phyloP scores from a whole-genome alignment of 53 echinoderm and acorn worm species.

The Echinarachnius parma region DNA sequence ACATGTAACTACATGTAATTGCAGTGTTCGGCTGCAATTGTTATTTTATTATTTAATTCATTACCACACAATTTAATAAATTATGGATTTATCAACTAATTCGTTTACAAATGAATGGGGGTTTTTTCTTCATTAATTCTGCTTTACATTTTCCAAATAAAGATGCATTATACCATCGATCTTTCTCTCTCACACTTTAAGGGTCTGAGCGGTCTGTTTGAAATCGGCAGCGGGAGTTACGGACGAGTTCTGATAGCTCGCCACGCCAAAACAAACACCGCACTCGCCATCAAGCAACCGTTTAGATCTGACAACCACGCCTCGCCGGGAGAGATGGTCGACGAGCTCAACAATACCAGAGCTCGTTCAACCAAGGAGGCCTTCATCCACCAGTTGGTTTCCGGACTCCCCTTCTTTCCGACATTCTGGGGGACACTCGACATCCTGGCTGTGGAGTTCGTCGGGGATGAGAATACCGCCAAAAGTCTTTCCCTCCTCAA shows the following conservation, averaged over 20 bases:
- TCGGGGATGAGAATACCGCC: slow-evolving; percentile 11
- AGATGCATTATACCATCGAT: too few relatives aligned
- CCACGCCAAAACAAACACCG: not conserved
- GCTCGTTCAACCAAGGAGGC: slow-evolving; percentile 15
- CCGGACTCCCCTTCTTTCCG: slow-evolving; percentile 18
- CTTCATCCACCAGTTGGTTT: slow-evolving; percentile 12
- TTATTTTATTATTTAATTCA: too few relatives aligned
- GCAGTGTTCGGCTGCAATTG: too few relatives aligned
- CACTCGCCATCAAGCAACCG: slow-evolving; percentile 31
- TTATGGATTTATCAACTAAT: too few relatives aligned
- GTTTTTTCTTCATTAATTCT: too few relatives aligned
- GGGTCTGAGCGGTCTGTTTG: slow-evolving; percentile 13
- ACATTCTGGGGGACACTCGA: slow-evolving; percentile 15
- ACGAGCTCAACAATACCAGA: not conserved
- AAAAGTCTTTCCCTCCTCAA: not conserved
- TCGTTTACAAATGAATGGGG: too few relatives aligned
- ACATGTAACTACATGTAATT: too few relatives aligned
- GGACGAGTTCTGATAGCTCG: slow-evolving; percentile 28
- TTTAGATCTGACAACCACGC: not conserved
- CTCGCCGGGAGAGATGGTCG: not conserved
- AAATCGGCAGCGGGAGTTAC: slow-evolving; percentile 30
- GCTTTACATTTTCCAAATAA: too few relatives aligned
- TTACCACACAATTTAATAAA: too few relatives aligned
- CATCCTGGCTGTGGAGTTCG: slow-evolving; percentile 7
- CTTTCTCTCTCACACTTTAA: too few relatives aligned